Evolutionary conservation across 2,888 invertebrate genomes (phyloP).

Genomic region (Zeuzera pyrina): DNA sequence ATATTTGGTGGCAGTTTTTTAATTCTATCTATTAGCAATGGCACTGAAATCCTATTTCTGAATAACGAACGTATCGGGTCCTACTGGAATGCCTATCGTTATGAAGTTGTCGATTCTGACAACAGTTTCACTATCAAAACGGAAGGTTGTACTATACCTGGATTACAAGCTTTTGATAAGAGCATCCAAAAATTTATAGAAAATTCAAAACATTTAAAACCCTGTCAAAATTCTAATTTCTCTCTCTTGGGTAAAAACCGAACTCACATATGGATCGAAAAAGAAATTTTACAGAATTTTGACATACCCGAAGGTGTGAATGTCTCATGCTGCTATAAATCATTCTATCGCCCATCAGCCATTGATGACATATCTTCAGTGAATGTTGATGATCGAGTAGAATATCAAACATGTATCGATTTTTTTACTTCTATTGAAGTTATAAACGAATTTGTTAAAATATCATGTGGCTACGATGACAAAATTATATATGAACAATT

Average conservation of each 20-base stretch:
- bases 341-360: conserved; percentile 70
- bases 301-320: conserved; percentile 53
- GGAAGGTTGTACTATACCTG: conserved; percentile 78
- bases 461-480: conserved; percentile 70
- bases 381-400: conserved; percentile 56
- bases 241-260: conserved; percentile 73
- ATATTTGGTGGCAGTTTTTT: conserved; percentile 47
- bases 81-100: conserved; percentile 22
- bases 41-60: conserved; percentile 34
- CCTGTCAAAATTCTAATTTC: conserved; percentile 61
- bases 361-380: conserved; percentile 54
- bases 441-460: conserved; percentile 77
- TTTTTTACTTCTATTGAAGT: conserved; percentile 59
- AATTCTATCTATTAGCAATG: conserved; percentile 42
- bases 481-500: conserved; percentile 77
- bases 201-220: conserved; percentile 56
- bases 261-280: conserved; percentile 72
- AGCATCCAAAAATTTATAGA: conserved; percentile 67
- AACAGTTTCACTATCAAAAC: conserved; percentile 72
- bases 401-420: conserved; percentile 60
- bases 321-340: conserved; percentile 75
- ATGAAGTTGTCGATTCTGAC: conserved; percentile 25
- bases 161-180: conserved; percentile 74
- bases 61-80: conserved; percentile 28
- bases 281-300: conserved; percentile 55